These are phyloP conservation scores for Matsumurasca onukii DNA, from an alignment of 1,140 invertebrate species.

Conservation along the genomic window DNA sequence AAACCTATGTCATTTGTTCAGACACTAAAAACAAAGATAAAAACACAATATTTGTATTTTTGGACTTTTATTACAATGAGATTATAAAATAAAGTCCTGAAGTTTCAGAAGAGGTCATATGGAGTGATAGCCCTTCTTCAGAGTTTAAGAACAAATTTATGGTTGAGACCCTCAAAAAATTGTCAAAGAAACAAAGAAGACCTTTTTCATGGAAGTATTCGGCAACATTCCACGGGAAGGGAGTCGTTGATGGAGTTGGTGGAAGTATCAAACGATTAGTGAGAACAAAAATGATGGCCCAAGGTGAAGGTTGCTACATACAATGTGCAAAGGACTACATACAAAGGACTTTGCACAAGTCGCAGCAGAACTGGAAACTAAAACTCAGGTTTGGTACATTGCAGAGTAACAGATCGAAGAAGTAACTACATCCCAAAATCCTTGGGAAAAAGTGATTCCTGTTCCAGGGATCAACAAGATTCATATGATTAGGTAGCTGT, in stretches of 20 bases:
- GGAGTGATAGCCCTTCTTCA: slow-evolving; percentile 6
- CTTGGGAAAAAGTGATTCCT: no score
- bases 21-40: slow-evolving; percentile 9
- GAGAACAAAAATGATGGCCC: neutral
- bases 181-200: slow-evolving; percentile 1
- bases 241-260: neutral
- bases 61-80: slow-evolving; percentile 2
- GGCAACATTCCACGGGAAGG: neutral
- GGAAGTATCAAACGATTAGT: neutral
- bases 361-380: neutral
- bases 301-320: neutral
- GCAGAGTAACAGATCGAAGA: neutral
- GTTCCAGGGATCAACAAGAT: no score
- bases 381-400: neutral
- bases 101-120: slow-evolving; percentile 12
- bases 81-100: neutral
- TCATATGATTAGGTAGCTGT: no score
- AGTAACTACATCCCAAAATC: no score
- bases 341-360: neutral
- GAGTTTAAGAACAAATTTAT: slow-evolving; percentile 9
- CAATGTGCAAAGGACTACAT: neutral
- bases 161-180: neutral
- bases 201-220: neutral
- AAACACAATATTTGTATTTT: slow-evolving; percentile 11
- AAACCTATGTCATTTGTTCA: neutral